Percentiles rank a stretch among this genome's conserved stretches.
phyloP scores from a whole-genome alignment of 2,113 vertebrate species.

The Anolis sagrei region DNA sequence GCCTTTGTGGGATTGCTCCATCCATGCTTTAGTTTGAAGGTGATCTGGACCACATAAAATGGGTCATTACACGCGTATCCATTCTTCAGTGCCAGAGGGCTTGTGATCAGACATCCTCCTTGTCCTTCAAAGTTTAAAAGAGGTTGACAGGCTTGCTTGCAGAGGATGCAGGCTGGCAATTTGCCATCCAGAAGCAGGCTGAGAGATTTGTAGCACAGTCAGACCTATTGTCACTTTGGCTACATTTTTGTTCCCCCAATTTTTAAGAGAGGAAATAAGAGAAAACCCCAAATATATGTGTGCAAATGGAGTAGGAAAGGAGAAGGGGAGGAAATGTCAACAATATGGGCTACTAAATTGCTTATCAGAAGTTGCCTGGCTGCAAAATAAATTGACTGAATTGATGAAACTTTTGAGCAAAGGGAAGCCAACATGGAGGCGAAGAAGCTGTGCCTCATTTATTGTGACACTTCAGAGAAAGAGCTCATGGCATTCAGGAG shows the following conservation, averaged over 20 bases:
- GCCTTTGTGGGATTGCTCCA: neutral
- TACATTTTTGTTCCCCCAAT: constrained; percentile 5
- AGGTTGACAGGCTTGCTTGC: constrained; percentile 27
- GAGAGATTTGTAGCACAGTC: constrained; percentile 23
- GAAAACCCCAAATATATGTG: neutral
- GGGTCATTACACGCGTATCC: neutral
- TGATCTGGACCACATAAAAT: constrained; percentile 5
- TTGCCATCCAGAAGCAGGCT: constrained; percentile 27
- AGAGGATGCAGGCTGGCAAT: constrained; percentile 21
- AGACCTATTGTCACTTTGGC: constrained; percentile 28
- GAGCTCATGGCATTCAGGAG: constrained; percentile 11
- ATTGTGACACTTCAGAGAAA: neutral
- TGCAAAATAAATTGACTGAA: neutral
- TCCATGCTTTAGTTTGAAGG: neutral
- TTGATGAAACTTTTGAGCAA: neutral
- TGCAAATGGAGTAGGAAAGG: neutral
- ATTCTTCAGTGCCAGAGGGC: neutral
- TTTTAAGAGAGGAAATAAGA: neutral
- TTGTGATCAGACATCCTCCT: neutral
- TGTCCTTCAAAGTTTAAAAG: constrained; percentile 32
- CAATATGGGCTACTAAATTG: neutral
- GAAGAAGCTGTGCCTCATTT: neutral
- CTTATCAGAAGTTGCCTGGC: neutral
- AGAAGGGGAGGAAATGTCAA: neutral
- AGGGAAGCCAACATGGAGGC: neutral